Conservation (phyloP, 2,113 vertebrate genomes). For the Tauraco erythrolophus region DNA sequence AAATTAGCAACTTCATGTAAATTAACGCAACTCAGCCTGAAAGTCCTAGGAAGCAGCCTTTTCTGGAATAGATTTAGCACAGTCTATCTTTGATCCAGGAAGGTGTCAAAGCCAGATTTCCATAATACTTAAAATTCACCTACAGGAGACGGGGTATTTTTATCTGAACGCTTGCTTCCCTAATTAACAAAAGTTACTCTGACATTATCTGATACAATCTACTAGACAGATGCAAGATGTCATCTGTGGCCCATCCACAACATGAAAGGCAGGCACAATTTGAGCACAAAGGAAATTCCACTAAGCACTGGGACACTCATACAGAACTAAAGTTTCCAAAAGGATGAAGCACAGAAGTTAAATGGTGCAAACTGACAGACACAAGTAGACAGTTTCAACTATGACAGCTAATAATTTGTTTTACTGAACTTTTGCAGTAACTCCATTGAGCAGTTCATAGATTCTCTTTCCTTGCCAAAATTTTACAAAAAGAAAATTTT, state of each 20-base stretch:
- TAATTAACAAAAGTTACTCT: neutral
- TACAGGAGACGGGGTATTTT: neutral
- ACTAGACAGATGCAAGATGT: neutral
- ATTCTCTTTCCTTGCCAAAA: neutral
- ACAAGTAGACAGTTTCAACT: neutral
- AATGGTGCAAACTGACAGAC: conserved; percentile 1
- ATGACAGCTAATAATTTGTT: neutral
- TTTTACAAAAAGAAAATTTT: neutral
- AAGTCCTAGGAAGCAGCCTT: neutral
- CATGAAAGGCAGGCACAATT: conserved; percentile 71
- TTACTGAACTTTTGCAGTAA: neutral
- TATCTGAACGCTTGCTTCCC: neutral
- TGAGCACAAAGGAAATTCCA: conserved; percentile 73
- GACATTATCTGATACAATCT: neutral
- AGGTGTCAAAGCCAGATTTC: neutral
- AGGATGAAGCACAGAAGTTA: conserved; percentile 67
- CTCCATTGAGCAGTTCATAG: neutral
- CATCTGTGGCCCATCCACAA: neutral
- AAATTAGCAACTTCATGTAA: neutral
- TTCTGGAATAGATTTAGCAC: neutral
- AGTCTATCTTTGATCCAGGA: neutral
- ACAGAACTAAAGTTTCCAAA: conserved; percentile 54
- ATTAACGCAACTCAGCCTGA: neutral
- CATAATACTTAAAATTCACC: rapidly evolving
- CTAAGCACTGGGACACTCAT: conserved; percentile 45